Percentiles rank a stretch among this genome's conserved stretches.
Evolutionary conservation across 2,113 vertebrate species (phyloP).

Genomic region (Scolopax mira): DNA sequence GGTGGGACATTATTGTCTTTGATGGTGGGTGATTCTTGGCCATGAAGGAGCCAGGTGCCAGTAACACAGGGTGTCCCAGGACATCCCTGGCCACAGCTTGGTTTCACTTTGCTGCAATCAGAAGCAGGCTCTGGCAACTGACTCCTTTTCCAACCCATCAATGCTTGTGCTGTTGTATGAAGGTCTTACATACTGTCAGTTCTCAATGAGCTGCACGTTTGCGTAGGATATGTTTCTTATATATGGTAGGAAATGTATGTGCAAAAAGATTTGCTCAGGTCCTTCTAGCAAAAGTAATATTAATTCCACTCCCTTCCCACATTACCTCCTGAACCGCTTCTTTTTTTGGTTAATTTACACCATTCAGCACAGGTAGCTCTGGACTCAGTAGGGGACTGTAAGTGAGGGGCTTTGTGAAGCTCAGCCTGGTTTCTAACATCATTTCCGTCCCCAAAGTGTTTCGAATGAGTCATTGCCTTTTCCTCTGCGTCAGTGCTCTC

Average conservation of each 20-base stretch:
- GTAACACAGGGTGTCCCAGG: not conserved
- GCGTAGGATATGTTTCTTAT: not conserved
- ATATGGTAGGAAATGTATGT: not conserved
- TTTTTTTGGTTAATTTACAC: not conserved
- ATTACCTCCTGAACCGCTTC: not conserved
- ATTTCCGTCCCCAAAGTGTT: not conserved
- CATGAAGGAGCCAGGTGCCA: not conserved
- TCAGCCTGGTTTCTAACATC: not conserved
- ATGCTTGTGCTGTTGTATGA: not conserved
- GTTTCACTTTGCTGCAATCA: not conserved
- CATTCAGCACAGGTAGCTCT: not conserved
- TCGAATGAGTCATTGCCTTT: not conserved
- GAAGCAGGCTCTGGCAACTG: not conserved
- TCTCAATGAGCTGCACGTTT: not conserved
- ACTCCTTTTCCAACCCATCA: not conserved
- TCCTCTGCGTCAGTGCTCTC: not conserved
- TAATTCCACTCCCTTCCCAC: not conserved
- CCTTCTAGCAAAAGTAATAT: not conserved
- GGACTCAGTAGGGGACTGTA: not conserved
- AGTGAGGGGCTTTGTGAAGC: not conserved
- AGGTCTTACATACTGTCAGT: not conserved
- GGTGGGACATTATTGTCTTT: not conserved
- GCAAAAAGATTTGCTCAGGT: not conserved
- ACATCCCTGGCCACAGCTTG: not conserved
- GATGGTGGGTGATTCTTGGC: not conserved